A percentile compares a stretch with the other conserved stretches of the same genome.
These are phyloP conservation scores for Aleiodes sp. DNA, from an alignment of 1,140 invertebrate genomes.

Conservation along the genomic window DNA sequence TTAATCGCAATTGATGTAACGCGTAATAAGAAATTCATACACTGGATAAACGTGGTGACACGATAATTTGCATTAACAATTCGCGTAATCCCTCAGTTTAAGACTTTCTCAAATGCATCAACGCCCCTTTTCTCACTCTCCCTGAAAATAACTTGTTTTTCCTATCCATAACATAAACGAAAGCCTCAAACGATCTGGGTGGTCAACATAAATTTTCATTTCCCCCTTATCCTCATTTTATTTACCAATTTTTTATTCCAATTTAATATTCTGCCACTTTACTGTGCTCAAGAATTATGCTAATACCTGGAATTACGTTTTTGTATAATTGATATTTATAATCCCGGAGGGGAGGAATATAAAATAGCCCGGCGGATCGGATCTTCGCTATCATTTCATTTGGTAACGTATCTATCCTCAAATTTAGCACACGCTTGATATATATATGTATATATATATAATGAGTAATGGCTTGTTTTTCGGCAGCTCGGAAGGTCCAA, in stretches of 20 bases:
- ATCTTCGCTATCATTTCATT: slow-evolving; percentile 21
- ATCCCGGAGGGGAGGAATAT: slow-evolving; percentile 33
- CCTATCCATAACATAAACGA: background rate
- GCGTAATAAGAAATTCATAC: slow-evolving; percentile 54
- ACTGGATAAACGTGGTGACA: slow-evolving; percentile 53
- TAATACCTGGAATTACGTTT: slow-evolving; percentile 56
- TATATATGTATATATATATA: too few relatives aligned
- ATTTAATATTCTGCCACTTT: too few relatives aligned
- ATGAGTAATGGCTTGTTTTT: background rate
- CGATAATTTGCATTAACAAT: slow-evolving; percentile 57
- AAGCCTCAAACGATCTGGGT: slow-evolving; percentile 51
- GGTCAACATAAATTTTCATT: slow-evolving; percentile 55
- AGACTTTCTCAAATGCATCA: slow-evolving; percentile 52
- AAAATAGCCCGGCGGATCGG: slow-evolving; percentile 12
- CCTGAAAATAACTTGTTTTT: background rate
- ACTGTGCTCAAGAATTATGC: slow-evolving; percentile 57
- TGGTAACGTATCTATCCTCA: slow-evolving; percentile 5
- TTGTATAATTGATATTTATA: slow-evolving; percentile 64
- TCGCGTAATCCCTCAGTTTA: slow-evolving; percentile 56
- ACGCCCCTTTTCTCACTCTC: slow-evolving; percentile 35
- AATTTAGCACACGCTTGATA: background rate
- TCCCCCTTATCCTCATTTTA: background rate
- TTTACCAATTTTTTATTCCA: background rate
- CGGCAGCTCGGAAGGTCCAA: slow-evolving; percentile 28
- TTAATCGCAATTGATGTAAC: too few relatives aligned